Conservation (phyloP, 2,888 invertebrate genomes). For the Tachina grossa region DNA sequence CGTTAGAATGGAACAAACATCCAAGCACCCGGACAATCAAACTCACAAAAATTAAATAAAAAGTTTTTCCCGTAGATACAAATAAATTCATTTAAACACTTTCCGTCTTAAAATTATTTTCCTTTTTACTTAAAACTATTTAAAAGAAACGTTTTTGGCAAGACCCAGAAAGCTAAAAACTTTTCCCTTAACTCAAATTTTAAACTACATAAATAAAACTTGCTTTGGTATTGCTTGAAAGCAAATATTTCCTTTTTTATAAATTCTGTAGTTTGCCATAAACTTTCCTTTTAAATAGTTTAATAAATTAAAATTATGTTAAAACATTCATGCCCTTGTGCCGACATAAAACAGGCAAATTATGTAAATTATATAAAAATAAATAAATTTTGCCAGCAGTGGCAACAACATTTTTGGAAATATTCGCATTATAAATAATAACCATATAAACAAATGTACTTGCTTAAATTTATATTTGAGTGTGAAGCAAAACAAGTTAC, state of each 20-base stretch:
- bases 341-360: conserved; percentile 5
- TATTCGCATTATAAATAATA: background rate
- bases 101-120: background rate
- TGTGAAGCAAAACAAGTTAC: background rate
- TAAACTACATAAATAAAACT: background rate
- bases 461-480: background rate
- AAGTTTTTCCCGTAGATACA: too few relatives aligned
- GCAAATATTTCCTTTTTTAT: background rate
- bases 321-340: background rate
- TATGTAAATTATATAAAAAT: conserved; percentile 25
- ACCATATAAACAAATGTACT: background rate
- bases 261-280: background rate
- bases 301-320: conserved; percentile 34
- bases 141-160: background rate
- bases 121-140: background rate
- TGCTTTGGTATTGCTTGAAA: background rate
- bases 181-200: background rate
- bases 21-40: too few relatives aligned
- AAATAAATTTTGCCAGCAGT: conserved; percentile 22
- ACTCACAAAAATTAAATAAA: too few relatives aligned
- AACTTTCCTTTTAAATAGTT: conserved; percentile 31
- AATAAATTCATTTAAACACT: too few relatives aligned
- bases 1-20: too few relatives aligned
- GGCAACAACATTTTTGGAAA: conserved; percentile 4
- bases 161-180: background rate